Percentiles rank a stretch among this genome's conserved stretches.
Conservation (phyloP, 1,140 invertebrate genomes). For the Nebria ingens region DNA sequence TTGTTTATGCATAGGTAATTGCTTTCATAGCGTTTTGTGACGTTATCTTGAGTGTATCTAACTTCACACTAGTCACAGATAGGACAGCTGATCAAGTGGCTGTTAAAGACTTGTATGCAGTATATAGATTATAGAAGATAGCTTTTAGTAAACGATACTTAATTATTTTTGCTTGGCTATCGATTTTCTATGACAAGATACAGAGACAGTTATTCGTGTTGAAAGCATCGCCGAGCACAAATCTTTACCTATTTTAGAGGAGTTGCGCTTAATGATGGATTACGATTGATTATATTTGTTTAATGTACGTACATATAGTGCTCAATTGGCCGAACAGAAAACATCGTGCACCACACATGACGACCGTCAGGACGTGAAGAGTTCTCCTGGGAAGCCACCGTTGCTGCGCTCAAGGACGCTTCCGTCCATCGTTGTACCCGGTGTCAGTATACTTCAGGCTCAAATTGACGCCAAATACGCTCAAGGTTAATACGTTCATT, state of each 20-base stretch:
- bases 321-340: slow-evolving; percentile 32
- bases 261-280: too few species aligned
- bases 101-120: too few species aligned
- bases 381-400: slow-evolving; percentile 47
- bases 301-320: too few species aligned
- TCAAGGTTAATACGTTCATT: slow-evolving; percentile 26
- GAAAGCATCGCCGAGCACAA: neutral
- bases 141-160: neutral
- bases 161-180: neutral
- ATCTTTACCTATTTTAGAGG: neutral
- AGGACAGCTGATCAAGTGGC: too few species aligned
- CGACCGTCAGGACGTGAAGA: slow-evolving; percentile 28
- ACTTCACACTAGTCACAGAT: too few species aligned
- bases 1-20: too few species aligned
- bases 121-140: neutral
- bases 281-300: too few species aligned
- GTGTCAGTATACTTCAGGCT: slow-evolving; percentile 72
- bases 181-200: neutral
- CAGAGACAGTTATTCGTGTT: neutral
- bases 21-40: too few species aligned
- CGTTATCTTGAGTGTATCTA: too few species aligned
- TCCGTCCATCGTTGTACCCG: slow-evolving; percentile 81
- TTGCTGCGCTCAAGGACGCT: slow-evolving; percentile 73
- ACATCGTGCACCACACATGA: slow-evolving; percentile 27
- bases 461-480: slow-evolving; percentile 54